Evolutionary conservation across 1,140 invertebrate genomes (phyloP).

Genomic region (Manduca sexta): DNA sequence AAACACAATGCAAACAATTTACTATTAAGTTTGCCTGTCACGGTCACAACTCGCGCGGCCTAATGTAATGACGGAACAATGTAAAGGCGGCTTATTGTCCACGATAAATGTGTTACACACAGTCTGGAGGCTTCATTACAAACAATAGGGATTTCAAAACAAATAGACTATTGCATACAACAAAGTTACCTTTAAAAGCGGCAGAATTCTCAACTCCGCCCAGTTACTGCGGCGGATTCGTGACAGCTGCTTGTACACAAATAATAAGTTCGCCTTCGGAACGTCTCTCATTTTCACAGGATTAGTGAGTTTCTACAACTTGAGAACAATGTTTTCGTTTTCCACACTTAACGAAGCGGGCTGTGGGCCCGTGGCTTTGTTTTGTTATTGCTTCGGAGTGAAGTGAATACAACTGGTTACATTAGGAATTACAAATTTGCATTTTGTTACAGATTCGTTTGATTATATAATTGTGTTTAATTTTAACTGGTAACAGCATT

Average conservation of each 20-base stretch:
- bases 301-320: not conserved
- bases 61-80: constrained; percentile 11
- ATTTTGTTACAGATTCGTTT: too few relatives aligned
- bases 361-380: too few relatives aligned
- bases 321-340: not conserved
- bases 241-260: constrained; percentile 4
- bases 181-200: constrained; percentile 11
- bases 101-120: constrained; percentile 8
- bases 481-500: too few relatives aligned
- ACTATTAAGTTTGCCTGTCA: constrained; percentile 4
- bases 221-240: not conserved
- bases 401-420: too few relatives aligned
- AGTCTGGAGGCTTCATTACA: not conserved
- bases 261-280: constrained; percentile 4
- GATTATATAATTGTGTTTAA: too few relatives aligned
- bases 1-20: constrained; percentile 1
- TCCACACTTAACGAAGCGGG: too few relatives aligned
- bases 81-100: constrained; percentile 13
- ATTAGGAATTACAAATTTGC: too few relatives aligned
- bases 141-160: constrained; percentile 14
- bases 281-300: not conserved
- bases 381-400: too few relatives aligned
- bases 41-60: constrained; percentile 1
- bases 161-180: constrained; percentile 15
- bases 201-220: constrained; percentile 4